phyloP scores from a whole-genome alignment of 2,888 invertebrate genomes.

The Sericinus montela region DNA sequence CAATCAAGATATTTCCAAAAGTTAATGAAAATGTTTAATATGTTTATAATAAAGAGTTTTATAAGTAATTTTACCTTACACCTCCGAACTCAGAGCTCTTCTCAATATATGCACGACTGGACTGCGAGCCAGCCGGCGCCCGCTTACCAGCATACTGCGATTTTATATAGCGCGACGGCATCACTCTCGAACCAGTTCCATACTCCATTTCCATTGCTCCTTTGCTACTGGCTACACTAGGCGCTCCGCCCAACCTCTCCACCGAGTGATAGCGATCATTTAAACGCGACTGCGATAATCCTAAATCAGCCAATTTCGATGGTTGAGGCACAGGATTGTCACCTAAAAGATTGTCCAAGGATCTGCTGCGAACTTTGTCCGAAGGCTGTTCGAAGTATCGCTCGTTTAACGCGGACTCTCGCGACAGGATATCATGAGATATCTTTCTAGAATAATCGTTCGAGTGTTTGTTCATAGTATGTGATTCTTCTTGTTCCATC shows the following conservation, averaged over 20 bases:
- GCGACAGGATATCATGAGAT: conserved; percentile 87
- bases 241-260: conserved; percentile 84
- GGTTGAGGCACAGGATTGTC: conserved; percentile 81
- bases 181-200: conserved; percentile 75
- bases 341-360: conserved; percentile 89
- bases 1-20: no score
- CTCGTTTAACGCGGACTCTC: conserved; percentile 92
- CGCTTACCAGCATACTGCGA: conserved; percentile 90
- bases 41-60: no score
- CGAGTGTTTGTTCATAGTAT: conserved; percentile 36
- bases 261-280: conserved; percentile 94
- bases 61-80: conserved; percentile 65
- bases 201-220: conserved; percentile 85
- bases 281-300: conserved; percentile 90
- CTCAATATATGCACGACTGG: conserved; percentile 92
- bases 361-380: conserved; percentile 88
- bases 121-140: conserved; percentile 91
- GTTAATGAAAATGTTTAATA: no score
- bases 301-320: conserved; percentile 84
- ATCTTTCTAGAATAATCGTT: conserved; percentile 80
- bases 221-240: conserved; percentile 77
- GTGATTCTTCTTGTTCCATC: conserved; percentile 52
- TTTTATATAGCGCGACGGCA: conserved; percentile 87
- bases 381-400: conserved; percentile 87
- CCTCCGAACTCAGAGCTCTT: conserved; percentile 85